Evolutionary conservation across 2,888 invertebrate species (phyloP), one percentile per base, ranked within the genome.

Genomic region (Malachius bipustulatus): DNA sequence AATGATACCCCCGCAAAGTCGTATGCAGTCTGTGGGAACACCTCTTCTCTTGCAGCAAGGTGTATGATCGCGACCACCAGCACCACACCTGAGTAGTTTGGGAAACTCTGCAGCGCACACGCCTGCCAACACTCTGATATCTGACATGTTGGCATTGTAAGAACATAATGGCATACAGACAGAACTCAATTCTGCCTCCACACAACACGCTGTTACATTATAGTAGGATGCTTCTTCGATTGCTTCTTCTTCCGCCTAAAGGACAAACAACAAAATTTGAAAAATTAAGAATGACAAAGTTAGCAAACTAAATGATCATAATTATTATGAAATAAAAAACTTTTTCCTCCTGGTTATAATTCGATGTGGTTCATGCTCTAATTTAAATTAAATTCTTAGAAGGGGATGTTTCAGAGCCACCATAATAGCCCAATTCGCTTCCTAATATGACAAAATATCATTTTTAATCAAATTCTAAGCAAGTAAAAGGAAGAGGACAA

Each of bases 81-180:
- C 71, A 2, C 70, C 71, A 47, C 73, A 74, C 2, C 77, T 62
- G 9, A 82, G 62, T 9, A 81, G 65, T 50, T 77, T 79, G 54
- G 80, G 75, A 63, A 85, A 77, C 60, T 84, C 82, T 36, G 73
- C 71, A n/a, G 76, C 73, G 54, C 85, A 87, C 2, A 77, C 70
- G 3, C 77, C 73, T 4, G 82, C 82, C 38, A 87, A 57, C 27
- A 70, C 66, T 52, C 82, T 72, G 40, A 87, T 69, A 56, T 85
- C 83, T 3, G 78, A 75, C 77, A 88, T 80, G 51, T 77, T 81
- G 32, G 84, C 83, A 55, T 84, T 77, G 57, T 83, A 87, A 0
- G 81, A 74, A 52, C 87, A 88, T 8, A 88, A 68, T 1, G 83
- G 82, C 63, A 81, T 69, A 55, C 84, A 85, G 4, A 74, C 71